Conservation (phyloP, 2,888 invertebrate genomes). For the Cremastobaeus sp. region DNA sequence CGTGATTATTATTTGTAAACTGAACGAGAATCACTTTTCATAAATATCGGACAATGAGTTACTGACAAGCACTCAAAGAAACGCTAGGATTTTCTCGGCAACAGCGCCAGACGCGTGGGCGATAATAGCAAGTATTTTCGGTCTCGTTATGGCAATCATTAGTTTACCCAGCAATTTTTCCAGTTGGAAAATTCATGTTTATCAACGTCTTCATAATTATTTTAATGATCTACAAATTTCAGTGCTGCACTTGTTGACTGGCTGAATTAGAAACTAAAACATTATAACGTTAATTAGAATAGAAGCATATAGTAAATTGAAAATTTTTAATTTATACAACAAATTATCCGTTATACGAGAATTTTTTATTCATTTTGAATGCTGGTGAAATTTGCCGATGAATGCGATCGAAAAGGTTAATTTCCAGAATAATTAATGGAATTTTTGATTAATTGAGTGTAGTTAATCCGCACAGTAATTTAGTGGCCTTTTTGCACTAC, state of each 20-base stretch:
- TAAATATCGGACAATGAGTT: no score
- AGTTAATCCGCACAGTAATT: slow-evolving; percentile 13
- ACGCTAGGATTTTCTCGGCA: slow-evolving; percentile 2
- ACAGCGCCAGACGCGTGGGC: not conserved
- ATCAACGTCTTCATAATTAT: slow-evolving; percentile 28
- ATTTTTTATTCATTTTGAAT: no score
- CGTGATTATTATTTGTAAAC: no score
- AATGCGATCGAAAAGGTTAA: not conserved
- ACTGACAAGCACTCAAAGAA: slow-evolving; percentile 21
- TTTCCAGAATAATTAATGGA: not conserved
- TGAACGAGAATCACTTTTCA: no score
- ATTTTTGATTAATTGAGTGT: not conserved
- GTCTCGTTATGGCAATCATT: slow-evolving; percentile 16
- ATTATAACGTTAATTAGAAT: no score
- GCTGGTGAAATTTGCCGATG: not conserved
- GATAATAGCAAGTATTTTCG: slow-evolving; percentile 5
- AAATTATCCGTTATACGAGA: no score
- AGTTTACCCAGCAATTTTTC: not conserved
- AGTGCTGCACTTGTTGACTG: slow-evolving; percentile 31
- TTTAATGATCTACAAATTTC: slow-evolving; percentile 26
- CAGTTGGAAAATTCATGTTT: slow-evolving; percentile 11
- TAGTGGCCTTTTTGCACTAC: slow-evolving; percentile 1
- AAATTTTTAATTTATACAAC: no score
- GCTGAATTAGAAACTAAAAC: slow-evolving; percentile 44
- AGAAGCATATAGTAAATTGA: no score